Percentiles rank a stretch among this genome's conserved stretches.
These are phyloP conservation scores for Cetoscarus ocellatus DNA, from an alignment of 2,797 vertebrate genomes.

Conservation along the genomic window DNA sequence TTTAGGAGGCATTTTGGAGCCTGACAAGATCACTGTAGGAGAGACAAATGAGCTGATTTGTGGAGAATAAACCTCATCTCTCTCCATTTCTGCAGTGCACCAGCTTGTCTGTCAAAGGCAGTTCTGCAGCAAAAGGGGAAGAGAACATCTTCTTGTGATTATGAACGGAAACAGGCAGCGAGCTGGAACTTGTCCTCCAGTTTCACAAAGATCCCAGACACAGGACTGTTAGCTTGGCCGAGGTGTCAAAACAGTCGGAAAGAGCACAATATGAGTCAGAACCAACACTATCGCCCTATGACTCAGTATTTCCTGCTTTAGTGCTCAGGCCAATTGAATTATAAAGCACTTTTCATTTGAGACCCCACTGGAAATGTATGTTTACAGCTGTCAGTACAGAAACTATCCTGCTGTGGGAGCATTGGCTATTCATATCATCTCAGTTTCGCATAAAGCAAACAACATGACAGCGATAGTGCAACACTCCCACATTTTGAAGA, in stretches of 20 bases:
- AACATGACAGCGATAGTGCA: neutral
- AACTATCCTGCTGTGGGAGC: neutral
- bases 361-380: constrained; percentile 2
- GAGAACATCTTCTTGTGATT: constrained; percentile 70
- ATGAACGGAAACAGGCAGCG: constrained; percentile 64
- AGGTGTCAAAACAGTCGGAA: constrained; percentile 46
- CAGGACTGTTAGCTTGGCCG: constrained; percentile 40
- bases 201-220: constrained; percentile 35
- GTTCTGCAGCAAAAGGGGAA: constrained; percentile 57
- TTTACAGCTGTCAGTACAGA: neutral
- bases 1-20: constrained; percentile 62
- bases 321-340: constrained; percentile 27
- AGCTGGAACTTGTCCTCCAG: constrained; percentile 69
- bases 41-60: constrained; percentile 76
- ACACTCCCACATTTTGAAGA: constrained; percentile 5
- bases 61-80: constrained; percentile 60
- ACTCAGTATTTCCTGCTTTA: constrained; percentile 65
- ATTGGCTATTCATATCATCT: neutral
- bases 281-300: constrained; percentile 33
- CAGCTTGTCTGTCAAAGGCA: constrained; percentile 69
- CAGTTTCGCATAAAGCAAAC: neutral
- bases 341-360: constrained; percentile 21
- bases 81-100: constrained; percentile 59
- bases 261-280: constrained; percentile 56
- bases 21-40: constrained; percentile 64